A percentile compares a stretch with the other conserved stretches of the same genome.
phyloP scores from a whole-genome alignment of 2,888 invertebrate species.

The Itoplectis maculator region DNA sequence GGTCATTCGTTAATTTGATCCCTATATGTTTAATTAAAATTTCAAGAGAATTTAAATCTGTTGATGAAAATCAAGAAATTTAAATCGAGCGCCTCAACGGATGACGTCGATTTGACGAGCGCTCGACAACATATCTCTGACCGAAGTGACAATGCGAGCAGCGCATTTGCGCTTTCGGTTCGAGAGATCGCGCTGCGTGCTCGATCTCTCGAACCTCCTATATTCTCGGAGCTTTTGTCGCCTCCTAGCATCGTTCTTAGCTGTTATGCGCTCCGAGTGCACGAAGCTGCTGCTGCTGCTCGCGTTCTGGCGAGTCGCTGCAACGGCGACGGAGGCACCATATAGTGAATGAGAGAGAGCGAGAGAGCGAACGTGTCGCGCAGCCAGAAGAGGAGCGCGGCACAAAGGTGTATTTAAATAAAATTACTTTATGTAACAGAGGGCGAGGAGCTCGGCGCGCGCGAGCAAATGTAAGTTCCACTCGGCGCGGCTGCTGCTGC shows the following conservation, averaged over 20 bases:
- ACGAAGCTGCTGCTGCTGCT: no score
- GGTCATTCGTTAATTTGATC: no score
- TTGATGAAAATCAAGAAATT: no score
- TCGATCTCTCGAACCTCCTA: not conserved
- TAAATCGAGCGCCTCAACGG: no score
- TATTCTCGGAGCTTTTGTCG: no score
- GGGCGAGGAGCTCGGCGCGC: slow-evolving; percentile 38
- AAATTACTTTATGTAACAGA: slow-evolving; percentile 75
- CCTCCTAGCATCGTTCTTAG: not conserved
- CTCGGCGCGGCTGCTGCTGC: no score
- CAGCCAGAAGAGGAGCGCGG: slow-evolving; percentile 48
- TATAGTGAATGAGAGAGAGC: no score
- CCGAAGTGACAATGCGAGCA: not conserved
- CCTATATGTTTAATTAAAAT: no score
- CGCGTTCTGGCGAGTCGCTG: slow-evolving; percentile 56
- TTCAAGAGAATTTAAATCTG: no score
- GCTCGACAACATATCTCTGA: no score
- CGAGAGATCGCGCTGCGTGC: slow-evolving; percentile 24
- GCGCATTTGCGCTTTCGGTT: not conserved
- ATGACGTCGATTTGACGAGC: no score
- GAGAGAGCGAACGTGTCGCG: no score
- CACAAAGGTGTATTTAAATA: slow-evolving; percentile 76
- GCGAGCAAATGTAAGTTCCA: slow-evolving; percentile 53
- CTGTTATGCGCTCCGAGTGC: slow-evolving; percentile 52
- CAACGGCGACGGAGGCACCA: slow-evolving; percentile 38